Conservation (phyloP, 2,888 invertebrate genomes). For the Maniola hyperantus region DNA sequence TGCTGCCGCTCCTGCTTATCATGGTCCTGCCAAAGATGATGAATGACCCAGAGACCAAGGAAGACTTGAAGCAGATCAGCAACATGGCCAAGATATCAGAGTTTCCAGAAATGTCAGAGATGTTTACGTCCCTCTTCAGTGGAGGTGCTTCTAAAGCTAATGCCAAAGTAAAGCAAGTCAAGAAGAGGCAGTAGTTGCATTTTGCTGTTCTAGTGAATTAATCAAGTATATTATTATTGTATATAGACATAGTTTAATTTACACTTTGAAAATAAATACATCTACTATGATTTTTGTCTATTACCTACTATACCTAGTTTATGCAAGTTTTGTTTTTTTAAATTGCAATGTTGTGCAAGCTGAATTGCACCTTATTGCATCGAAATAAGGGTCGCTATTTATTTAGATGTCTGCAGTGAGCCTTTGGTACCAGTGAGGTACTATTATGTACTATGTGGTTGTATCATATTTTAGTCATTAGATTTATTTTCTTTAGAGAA, state of each 20-base stretch:
- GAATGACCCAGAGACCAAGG: slow-evolving; percentile 98
- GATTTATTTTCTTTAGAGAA: too few relatives aligned
- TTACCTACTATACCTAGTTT: too few relatives aligned
- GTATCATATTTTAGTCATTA: too few relatives aligned
- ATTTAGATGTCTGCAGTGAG: too few relatives aligned
- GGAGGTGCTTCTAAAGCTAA: slow-evolving; percentile 83
- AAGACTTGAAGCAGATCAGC: slow-evolving; percentile 95
- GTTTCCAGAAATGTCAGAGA: slow-evolving; percentile 97
- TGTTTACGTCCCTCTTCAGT: slow-evolving; percentile 93
- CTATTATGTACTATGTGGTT: too few relatives aligned
- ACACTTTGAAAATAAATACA: slow-evolving; percentile 13
- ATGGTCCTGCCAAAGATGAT: slow-evolving; percentile 98
- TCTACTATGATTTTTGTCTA: not conserved
- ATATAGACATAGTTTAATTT: slow-evolving; percentile 36
- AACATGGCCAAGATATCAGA: slow-evolving; percentile 91
- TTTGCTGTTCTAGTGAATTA: slow-evolving; percentile 2
- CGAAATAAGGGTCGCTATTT: too few relatives aligned
- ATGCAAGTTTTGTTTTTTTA: not conserved
- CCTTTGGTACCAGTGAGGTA: too few relatives aligned
- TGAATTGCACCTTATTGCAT: too few relatives aligned
- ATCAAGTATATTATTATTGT: slow-evolving; percentile 11
- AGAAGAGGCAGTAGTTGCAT: slow-evolving; percentile 67
- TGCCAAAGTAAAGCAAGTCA: slow-evolving; percentile 73
- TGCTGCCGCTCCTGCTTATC: slow-evolving; percentile 93
- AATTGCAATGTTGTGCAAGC: too few relatives aligned